Base-by-base conservation (phyloP, 2,888 invertebrate genomes). In the Polydrusus tereticollis region DNA sequence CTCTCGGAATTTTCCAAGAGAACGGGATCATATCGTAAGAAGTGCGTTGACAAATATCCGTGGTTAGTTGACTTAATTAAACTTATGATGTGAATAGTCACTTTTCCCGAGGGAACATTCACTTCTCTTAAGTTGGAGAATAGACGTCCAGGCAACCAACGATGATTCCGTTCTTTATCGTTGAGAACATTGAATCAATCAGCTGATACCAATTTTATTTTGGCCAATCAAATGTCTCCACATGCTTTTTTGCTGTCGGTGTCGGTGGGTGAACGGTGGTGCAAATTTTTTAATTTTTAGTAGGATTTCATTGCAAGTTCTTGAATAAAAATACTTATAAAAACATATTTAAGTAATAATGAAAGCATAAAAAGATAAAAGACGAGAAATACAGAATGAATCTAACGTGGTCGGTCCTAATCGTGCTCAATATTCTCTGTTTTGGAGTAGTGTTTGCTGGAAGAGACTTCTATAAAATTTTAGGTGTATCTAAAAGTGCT, bases 381-480 rank as follows among this genome's bases (percentile, higher is more conserved):
- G 29, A 38, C 43, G 16, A 41, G 8, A 23, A 20, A 57, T 5
- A 29, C 23, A 62, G 8, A 7, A 73, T 73, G 73, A 69, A 73
- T 36, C 50, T 62, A n/a, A 20, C 65, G 52, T 60, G 64, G 50
- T 57, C 59, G 18, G 8, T 45, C 12, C 36, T 73, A 36, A 41
- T 73, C 45, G 21, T 60, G 18, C 47, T 74, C 20, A 67, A 55
- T 45, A 57, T 74, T 20, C n/a, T 68, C 1, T 63, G 33, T 70
- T 62, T 50, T n/a, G 64, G 43, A 45, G 82, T 85, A 57, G 69
- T 88, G 82, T 58, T 73, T 23, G 91, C 91, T 77, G 91, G 96
- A 79, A 90, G 98, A 80, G 97, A 98, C 87, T 99, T 98, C 87
- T 99, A 99, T 87, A 89, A 91, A 81, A 98, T 98, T 83, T 89